Conservation (phyloP, 1,140 invertebrate genomes). For the Pectinophora gossypiella region DNA sequence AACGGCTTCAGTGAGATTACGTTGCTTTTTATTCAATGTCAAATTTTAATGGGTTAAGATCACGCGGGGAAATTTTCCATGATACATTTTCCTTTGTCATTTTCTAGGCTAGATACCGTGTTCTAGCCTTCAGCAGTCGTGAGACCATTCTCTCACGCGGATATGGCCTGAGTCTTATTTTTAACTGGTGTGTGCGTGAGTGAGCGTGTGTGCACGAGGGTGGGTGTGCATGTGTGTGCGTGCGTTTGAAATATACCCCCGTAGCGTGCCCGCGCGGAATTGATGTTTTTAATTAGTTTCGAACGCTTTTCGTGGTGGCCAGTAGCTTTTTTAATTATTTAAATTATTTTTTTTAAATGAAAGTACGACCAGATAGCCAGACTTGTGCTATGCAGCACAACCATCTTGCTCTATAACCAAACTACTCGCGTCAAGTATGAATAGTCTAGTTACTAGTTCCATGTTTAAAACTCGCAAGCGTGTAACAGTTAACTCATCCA, state of each 20-base stretch:
- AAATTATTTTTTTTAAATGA: not conserved
- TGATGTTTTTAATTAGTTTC: constrained; percentile 73
- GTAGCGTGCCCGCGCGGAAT: constrained; percentile 50
- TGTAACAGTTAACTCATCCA: constrained; percentile 5
- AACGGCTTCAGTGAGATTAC: too few species aligned
- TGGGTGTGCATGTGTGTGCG: constrained; percentile 28
- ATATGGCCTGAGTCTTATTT: constrained; percentile 56
- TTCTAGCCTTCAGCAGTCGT: constrained; percentile 13
- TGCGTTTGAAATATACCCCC: constrained; percentile 60
- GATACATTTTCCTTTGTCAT: not conserved
- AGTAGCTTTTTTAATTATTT: constrained; percentile 42
- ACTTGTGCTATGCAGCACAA: too few species aligned
- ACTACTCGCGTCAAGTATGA: not conserved
- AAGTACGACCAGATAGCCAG: not conserved
- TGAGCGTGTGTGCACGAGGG: constrained; percentile 32
- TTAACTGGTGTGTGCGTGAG: constrained; percentile 50
- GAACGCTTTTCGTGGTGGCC: constrained; percentile 60
- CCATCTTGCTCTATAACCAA: not conserved
- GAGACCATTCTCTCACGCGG: constrained; percentile 49
- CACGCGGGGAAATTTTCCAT: too few species aligned
- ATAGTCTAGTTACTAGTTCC: too few species aligned
- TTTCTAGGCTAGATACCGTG: constrained; percentile 18
- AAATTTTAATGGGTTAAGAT: too few species aligned
- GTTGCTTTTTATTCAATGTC: too few species aligned
- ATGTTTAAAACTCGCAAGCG: not conserved